Conservation (phyloP, 2,888 invertebrate genomes). For the Disparrhopalites patrizii region DNA sequence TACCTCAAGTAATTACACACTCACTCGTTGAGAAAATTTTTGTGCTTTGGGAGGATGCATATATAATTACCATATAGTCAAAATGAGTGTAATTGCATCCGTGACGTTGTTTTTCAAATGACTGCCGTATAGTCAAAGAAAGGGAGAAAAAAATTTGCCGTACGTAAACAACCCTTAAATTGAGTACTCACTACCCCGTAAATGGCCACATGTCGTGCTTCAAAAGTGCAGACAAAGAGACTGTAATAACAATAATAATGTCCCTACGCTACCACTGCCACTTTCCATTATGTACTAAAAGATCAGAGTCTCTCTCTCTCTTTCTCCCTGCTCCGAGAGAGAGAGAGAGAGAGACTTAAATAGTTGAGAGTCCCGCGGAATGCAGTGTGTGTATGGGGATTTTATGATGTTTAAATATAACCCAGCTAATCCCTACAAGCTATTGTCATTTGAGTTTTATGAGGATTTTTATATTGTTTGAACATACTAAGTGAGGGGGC, state of each 20-base stretch:
- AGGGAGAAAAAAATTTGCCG: too few relatives aligned
- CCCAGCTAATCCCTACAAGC: conserved; percentile 3
- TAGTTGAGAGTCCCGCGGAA: too few relatives aligned
- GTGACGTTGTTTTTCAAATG: conserved; percentile 6
- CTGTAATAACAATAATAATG: background rate
- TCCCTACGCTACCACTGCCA: too few relatives aligned
- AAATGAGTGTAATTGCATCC: conserved; percentile 15
- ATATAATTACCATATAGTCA: conserved; percentile 9
- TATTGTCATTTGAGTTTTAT: conserved; percentile 9
- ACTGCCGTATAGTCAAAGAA: conserved; percentile 8
- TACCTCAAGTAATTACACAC: background rate
- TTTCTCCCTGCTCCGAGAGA: background rate
- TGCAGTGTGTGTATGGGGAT: background rate
- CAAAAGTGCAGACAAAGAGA: background rate
- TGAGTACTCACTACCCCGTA: background rate
- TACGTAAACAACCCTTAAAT: conserved; percentile 4
- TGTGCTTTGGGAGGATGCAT: background rate
- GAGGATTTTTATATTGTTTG: conserved; percentile 10
- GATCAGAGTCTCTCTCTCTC: background rate
- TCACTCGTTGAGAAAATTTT: background rate
- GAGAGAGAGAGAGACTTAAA: too few relatives aligned
- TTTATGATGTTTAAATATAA: conserved; percentile 17
- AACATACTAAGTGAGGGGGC: background rate
- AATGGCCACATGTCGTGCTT: conserved; percentile 10
- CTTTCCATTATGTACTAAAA: too few relatives aligned